Conservation (phyloP, 2,888 invertebrate genomes). For the Hirtodrosophila confusa region DNA sequence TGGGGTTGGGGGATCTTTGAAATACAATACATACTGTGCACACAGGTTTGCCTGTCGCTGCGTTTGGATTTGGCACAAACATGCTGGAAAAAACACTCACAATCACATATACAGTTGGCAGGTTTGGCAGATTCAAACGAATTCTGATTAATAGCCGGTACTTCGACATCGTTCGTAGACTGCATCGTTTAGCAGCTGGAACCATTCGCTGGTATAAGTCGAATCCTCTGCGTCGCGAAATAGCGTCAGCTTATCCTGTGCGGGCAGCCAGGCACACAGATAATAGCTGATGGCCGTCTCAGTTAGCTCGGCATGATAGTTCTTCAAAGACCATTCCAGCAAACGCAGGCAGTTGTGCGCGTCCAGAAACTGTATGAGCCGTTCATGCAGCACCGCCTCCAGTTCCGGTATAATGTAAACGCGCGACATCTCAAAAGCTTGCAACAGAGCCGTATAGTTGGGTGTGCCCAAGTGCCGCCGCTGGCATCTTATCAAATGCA, state of each 20-base stretch:
- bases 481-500: conserved; percentile 80
- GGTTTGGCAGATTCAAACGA: conserved; percentile 10
- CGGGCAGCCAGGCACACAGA: conserved; percentile 78
- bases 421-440: conserved; percentile 83
- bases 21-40: conserved; percentile 20
- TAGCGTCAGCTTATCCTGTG: conserved; percentile 78
- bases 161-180: conserved; percentile 81
- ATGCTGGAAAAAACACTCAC: conserved; percentile 1
- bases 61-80: conserved; percentile 39
- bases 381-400: conserved; percentile 76
- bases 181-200: conserved; percentile 83
- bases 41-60: conserved; percentile 13
- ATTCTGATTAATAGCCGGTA: conserved; percentile 55
- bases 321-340: conserved; percentile 83
- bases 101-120: conserved; percentile 30
- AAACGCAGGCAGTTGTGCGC: conserved; percentile 80
- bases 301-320: conserved; percentile 83
- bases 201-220: conserved; percentile 82
- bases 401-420: conserved; percentile 83
- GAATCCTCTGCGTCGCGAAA: conserved; percentile 83
- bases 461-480: conserved; percentile 61
- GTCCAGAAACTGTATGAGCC: conserved; percentile 78
- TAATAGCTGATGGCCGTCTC: conserved; percentile 84
- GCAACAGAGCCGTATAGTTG: conserved; percentile 80
- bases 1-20: conserved; percentile 33